Percentiles rank a stretch among this genome's conserved stretches.
phyloP scores from a whole-genome alignment of 2,888 invertebrate genomes.

The Agonopterix subpropinquella region DNA sequence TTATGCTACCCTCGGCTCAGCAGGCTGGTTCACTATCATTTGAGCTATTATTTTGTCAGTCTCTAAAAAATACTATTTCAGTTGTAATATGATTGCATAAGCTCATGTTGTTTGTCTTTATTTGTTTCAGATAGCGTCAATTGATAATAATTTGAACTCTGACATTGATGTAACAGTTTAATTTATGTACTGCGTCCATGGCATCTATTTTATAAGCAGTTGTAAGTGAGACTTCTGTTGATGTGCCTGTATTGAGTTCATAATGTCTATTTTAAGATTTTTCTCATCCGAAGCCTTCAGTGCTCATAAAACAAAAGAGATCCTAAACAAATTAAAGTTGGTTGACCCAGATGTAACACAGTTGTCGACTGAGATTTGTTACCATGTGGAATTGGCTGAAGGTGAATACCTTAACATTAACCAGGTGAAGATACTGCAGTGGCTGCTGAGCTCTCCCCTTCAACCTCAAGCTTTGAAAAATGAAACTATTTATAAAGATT shows the following conservation, averaged over 20 bases:
- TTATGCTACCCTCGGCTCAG: too few species aligned
- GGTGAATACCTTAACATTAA: conserved; percentile 69
- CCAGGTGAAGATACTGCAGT: conserved; percentile 80
- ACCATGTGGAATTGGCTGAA: conserved; percentile 81
- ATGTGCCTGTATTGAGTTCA: conserved; percentile 17
- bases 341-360: conserved; percentile 62
- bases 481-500: conserved; percentile 63
- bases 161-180: conserved; percentile 63
- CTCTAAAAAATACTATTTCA: too few species aligned
- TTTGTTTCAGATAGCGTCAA: conserved; percentile 49
- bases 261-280: conserved; percentile 76
- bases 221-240: conserved; percentile 21
- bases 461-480: conserved; percentile 75
- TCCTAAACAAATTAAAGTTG: conserved; percentile 70
- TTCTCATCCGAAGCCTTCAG: conserved; percentile 78
- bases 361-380: conserved; percentile 86
- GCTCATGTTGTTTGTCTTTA: conserved; percentile 50
- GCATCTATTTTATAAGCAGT: conserved; percentile 23
- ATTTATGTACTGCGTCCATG: conserved; percentile 18
- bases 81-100: conserved; percentile 48
- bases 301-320: conserved; percentile 74
- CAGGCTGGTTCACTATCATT: too few species aligned
- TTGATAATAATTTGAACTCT: conserved; percentile 54
- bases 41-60: too few species aligned
- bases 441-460: conserved; percentile 86